phyloP scores from a whole-genome alignment of 2,797 vertebrate species.

The Dromococcyx pavoninus region DNA sequence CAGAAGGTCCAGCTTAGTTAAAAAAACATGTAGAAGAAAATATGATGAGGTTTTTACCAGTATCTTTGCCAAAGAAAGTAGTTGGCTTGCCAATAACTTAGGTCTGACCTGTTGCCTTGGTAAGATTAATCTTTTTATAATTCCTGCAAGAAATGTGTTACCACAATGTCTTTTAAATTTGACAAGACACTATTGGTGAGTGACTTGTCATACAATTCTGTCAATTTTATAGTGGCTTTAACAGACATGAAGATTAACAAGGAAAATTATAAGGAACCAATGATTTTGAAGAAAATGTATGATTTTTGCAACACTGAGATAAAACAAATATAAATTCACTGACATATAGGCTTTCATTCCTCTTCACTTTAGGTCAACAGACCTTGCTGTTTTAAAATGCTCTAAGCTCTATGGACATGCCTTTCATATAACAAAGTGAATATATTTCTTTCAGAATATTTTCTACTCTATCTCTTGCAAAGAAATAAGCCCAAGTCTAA shows the following conservation, averaged over 20 bases:
- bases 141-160: background rate
- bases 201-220: background rate
- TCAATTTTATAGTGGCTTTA: background rate
- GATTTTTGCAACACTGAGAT: background rate
- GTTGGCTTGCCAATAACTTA: background rate
- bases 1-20: background rate
- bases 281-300: background rate
- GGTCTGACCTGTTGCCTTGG: background rate
- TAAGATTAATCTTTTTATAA: background rate
- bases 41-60: conserved; percentile 14
- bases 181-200: background rate
- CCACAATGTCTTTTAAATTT: background rate
- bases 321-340: background rate
- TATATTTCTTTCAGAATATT: background rate
- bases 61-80: conserved; percentile 1
- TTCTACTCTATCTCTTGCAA: background rate
- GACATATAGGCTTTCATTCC: background rate
- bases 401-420: background rate
- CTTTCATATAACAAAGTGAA: background rate
- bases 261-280: background rate
- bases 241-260: background rate
- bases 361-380: background rate
- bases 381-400: background rate
- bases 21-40: background rate
- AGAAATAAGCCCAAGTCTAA: background rate